These are phyloP conservation scores for Teleopsis dalmanni DNA, from an alignment of 1,140 invertebrate species.

Conservation along the genomic window DNA sequence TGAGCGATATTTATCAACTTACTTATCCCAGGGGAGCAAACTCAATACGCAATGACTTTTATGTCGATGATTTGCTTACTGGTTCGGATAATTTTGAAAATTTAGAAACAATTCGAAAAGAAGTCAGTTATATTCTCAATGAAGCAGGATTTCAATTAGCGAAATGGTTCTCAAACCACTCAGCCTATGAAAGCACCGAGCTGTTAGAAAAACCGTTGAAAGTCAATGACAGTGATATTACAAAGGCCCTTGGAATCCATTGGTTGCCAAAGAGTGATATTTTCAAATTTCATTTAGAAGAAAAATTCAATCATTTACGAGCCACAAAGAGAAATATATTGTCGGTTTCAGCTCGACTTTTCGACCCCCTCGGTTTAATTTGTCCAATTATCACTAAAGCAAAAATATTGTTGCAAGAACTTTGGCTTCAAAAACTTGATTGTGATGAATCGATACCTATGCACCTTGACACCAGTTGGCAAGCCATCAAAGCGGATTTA, in stretches of 20 bases:
- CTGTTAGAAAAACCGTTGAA: not conserved
- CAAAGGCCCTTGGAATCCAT: not conserved
- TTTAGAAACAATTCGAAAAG: not conserved
- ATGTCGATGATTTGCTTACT: constrained; percentile 45
- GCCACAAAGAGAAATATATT: no score
- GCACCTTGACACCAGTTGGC: no score
- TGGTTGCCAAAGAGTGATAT: constrained; percentile 1
- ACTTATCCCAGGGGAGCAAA: no score
- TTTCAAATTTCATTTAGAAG: no score
- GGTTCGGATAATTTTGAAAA: constrained; percentile 21
- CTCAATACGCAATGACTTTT: constrained; percentile 42
- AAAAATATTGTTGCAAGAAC: no score
- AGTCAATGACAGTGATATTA: not conserved
- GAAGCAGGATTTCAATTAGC: not conserved
- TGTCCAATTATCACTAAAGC: no score
- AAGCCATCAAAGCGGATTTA: no score
- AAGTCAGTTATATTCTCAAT: constrained; percentile 1
- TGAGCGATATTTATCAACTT: constrained; percentile 20
- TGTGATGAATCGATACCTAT: no score
- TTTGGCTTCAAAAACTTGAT: no score
- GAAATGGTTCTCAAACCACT: constrained; percentile 3
- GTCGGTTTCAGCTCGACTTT: no score
- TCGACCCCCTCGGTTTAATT: no score
- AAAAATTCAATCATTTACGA: no score
- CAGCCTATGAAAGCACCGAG: not conserved